Base-by-base conservation (phyloP, 2,797 vertebrate genomes). In the Odontamblyopus rebecca region DNA sequence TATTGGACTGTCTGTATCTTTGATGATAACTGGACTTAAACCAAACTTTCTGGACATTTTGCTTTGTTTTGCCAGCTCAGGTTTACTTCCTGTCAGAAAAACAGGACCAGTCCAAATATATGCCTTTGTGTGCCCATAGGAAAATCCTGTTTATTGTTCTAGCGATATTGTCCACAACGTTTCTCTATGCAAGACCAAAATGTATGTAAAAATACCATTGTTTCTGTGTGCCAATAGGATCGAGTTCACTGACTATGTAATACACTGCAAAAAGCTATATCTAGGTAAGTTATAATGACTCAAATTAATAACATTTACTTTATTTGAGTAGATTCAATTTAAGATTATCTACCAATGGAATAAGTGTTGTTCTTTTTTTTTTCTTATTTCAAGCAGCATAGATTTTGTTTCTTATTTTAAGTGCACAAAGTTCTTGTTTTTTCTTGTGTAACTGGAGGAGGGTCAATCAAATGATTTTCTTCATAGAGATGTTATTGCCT, bases 1-100 rank as follows among this genome's bases (percentile, higher is more conserved):
- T 56, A 12, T 38, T 62, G 19, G 13, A 44, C 19, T 41, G 6
- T 63, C 11, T 57, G 26, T 12, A 23, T 41, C 35, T 6, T 51
- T 23, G 26, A 63, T 61, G 35, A 81, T 71, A 30, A 73, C 30
- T 76, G 12, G 13, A 0, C 72, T 60, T 68, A 19, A 61, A 62
- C 38, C 65, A 64, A 67, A 44, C 68, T 32, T 30, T 35, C 56
- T 2, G 68, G 44, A 74, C 27, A 69, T 80, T 65, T 72, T 72
- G 71, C 70, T 82, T 26, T 57, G 54, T 67, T 15, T n/a, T 38
- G 71, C 13, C 4, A 32, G n/a, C 64, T 81, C 78, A 75, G 9
- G 57, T 75, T 79, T 76, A 18, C 26, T 48, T 65, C 62, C 62
- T 65, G 62, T 15, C 5, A 23, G 19, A 41, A 41, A 65, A 44